phyloP scores from a whole-genome alignment of 2,888 invertebrate species.

The Stictocephala bisonia region DNA sequence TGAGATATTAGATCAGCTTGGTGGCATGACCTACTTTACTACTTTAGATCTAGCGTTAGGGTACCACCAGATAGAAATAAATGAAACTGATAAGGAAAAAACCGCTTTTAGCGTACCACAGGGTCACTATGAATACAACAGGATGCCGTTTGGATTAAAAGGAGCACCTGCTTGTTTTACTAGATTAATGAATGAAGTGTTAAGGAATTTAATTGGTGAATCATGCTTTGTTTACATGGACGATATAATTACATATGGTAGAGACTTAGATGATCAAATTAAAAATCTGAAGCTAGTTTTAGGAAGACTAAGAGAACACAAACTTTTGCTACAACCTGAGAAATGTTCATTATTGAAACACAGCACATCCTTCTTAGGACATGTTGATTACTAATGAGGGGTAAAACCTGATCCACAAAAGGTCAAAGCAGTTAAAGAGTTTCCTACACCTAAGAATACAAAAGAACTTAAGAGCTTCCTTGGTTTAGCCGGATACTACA shows the following conservation, averaged over 20 bases:
- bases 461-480: not conserved
- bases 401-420: conserved; percentile 14
- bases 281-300: conserved; percentile 5
- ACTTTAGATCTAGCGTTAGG: conserved; percentile 18
- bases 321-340: not conserved
- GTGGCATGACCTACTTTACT: not conserved
- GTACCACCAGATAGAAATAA: conserved; percentile 60
- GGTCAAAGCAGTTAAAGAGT: not conserved
- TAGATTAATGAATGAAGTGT: conserved; percentile 58
- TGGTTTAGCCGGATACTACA: not conserved
- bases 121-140: conserved; percentile 59
- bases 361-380: not conserved
- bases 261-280: not conserved
- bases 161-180: conserved; percentile 60
- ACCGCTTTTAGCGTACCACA: conserved; percentile 61
- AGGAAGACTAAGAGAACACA: not conserved
- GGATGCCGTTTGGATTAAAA: conserved; percentile 61
- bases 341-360: not conserved
- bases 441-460: not conserved
- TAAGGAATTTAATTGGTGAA: conserved; percentile 55
- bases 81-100: conserved; percentile 57
- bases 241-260: conserved; percentile 18
- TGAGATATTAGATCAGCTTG: conserved; percentile 9
- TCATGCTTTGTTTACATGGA: conserved; percentile 24
- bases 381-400: not conserved